These are phyloP conservation scores for Archivesica marissinica DNA, from an alignment of 1,140 invertebrate genomes.

Conservation along the genomic window DNA sequence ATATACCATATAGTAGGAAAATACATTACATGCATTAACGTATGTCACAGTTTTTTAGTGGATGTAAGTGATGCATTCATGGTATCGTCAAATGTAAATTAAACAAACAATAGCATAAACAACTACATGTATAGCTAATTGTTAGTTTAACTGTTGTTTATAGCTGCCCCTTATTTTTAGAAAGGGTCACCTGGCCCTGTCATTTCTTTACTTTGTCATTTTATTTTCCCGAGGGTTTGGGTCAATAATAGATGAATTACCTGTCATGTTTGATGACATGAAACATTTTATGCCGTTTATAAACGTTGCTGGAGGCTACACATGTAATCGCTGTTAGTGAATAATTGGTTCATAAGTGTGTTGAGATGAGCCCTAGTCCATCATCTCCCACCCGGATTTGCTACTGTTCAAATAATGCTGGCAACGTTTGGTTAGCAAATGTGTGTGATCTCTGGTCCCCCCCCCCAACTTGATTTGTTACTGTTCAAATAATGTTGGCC, in stretches of 20 bases:
- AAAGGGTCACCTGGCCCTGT: neutral
- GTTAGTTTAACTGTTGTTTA: constrained; percentile 47
- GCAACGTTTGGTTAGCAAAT: constrained; percentile 2
- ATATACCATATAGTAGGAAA: too few species aligned
- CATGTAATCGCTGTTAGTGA: neutral
- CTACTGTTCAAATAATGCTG: neutral
- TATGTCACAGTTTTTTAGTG: too few species aligned
- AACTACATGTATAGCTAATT: too few species aligned
- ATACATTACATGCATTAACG: too few species aligned
- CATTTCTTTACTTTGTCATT: neutral
- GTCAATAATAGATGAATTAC: constrained; percentile 54
- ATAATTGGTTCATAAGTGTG: constrained; percentile 13
- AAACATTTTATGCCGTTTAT: constrained; percentile 37
- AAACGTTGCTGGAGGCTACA: constrained; percentile 5
- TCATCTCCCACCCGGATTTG: neutral
- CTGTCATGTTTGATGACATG: constrained; percentile 62
- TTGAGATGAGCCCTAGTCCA: constrained; percentile 36
- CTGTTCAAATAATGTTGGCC: too few species aligned
- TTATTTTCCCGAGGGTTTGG: constrained; percentile 34
- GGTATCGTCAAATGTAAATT: neutral
- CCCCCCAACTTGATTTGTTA: too few species aligned
- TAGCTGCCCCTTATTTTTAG: constrained; percentile 28
- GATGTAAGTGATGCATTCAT: too few species aligned
- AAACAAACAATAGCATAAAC: neutral
- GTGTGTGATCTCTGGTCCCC: too few species aligned